A percentile compares a stretch with the other conserved stretches of the same genome.
Evolutionary conservation across 2,888 invertebrate genomes (phyloP).

Genomic region (Diarsia dahlii): DNA sequence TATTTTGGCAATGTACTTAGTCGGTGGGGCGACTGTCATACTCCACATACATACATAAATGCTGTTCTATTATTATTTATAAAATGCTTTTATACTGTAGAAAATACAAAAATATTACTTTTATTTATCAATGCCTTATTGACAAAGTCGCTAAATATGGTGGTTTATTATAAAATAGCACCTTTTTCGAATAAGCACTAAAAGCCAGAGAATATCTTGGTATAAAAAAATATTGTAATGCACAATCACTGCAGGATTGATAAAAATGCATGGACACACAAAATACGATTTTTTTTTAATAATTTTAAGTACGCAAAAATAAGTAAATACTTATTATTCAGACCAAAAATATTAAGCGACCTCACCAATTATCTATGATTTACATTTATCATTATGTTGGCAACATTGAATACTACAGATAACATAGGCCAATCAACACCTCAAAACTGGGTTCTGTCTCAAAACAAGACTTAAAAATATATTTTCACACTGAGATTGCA

Average conservation of each 20-base stretch:
- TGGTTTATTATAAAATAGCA: constrained; percentile 16
- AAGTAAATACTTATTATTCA: constrained; percentile 10
- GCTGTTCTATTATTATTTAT: constrained; percentile 61
- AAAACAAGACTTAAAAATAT: constrained; percentile 7
- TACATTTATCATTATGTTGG: constrained; percentile 27
- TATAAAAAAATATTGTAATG: neutral
- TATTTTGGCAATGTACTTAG: constrained; percentile 64
- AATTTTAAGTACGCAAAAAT: constrained; percentile 30
- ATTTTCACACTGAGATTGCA: constrained; percentile 55
- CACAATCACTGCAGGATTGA: neutral
- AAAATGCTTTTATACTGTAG: constrained; percentile 61
- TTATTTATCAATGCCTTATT: constrained; percentile 15
- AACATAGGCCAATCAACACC: constrained; percentile 28
- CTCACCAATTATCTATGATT: constrained; percentile 26
- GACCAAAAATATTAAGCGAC: constrained; percentile 31
- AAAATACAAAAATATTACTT: constrained; percentile 51
- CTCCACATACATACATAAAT: constrained; percentile 69
- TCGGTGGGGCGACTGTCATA: constrained; percentile 67
- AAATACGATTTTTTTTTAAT: neutral
- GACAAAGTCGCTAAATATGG: constrained; percentile 14
- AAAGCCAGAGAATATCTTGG: neutral
- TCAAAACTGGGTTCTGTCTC: constrained; percentile 22
- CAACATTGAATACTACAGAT: constrained; percentile 49
- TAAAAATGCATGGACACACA: neutral
- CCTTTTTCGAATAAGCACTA: constrained; percentile 25